These are phyloP conservation scores for Typhlichthys subterraneus DNA, from an alignment of 2,797 vertebrate genomes.

Conservation along the genomic window DNA sequence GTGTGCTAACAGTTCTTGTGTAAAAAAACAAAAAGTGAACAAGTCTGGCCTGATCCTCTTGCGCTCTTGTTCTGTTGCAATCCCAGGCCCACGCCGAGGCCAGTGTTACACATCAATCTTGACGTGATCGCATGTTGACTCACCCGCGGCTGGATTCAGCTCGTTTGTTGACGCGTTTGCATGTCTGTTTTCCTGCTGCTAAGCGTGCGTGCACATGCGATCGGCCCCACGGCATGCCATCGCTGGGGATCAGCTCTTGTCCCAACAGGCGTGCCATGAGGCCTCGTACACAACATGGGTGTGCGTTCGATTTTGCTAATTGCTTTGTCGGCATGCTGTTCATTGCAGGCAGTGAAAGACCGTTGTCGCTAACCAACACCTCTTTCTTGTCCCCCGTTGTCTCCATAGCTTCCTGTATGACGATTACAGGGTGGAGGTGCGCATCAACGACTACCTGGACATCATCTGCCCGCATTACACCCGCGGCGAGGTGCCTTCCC, in stretches of 20 bases:
- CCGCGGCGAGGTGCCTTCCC: constrained; percentile 71
- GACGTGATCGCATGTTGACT: constrained; percentile 1
- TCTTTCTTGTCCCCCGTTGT: constrained; percentile 35
- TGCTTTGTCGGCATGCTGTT: neutral
- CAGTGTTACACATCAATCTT: constrained; percentile 25
- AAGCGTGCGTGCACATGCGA: neutral
- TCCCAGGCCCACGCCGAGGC: constrained; percentile 30
- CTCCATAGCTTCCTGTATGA: constrained; percentile 81
- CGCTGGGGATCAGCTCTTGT: neutral
- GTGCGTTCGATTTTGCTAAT: constrained; percentile 7
- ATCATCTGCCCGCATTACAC: constrained; percentile 93
- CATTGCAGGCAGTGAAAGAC: neutral
- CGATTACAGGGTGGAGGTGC: constrained; percentile 84
- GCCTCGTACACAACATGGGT: neutral
- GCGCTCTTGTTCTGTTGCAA: constrained; percentile 37
- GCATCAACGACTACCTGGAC: constrained; percentile 92
- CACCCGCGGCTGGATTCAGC: constrained; percentile 2
- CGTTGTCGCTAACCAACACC: constrained; percentile 38
- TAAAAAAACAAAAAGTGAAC: constrained; percentile 51
- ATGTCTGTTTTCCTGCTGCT: constrained; percentile 1
- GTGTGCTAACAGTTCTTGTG: constrained; percentile 27
- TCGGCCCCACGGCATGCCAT: neutral
- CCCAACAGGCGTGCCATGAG: neutral
- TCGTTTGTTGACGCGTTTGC: constrained; percentile 3
- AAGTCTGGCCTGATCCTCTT: constrained; percentile 60